Conservation (phyloP, 2,888 invertebrate genomes). For the Polyommatus icarus region DNA sequence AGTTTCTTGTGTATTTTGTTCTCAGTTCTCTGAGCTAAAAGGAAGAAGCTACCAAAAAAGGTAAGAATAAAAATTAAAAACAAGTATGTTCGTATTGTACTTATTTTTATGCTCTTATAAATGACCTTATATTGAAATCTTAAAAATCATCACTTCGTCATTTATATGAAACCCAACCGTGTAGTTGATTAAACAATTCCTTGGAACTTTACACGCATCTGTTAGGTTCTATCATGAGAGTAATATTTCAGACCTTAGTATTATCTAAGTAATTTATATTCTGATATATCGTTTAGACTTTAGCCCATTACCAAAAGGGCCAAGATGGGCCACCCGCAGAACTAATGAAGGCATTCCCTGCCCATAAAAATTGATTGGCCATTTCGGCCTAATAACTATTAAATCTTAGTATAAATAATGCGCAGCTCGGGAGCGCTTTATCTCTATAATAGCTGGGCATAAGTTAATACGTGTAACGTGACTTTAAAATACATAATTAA, state of each 20-base stretch:
- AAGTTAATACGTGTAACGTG: constrained; percentile 1
- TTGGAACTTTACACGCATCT: too few species aligned
- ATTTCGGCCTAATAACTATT: constrained; percentile 40
- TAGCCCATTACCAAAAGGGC: constrained; percentile 7
- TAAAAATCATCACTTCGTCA: too few species aligned
- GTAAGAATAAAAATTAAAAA: too few species aligned
- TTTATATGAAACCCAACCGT: too few species aligned
- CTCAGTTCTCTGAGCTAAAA: neutral
- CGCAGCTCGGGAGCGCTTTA: constrained; percentile 48
- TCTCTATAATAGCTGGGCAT: constrained; percentile 42
- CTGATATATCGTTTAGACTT: neutral
- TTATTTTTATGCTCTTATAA: too few species aligned
- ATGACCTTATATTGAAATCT: too few species aligned
- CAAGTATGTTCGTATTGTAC: too few species aligned
- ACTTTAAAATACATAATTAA: neutral
- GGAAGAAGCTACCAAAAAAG: neutral
- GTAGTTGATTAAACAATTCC: too few species aligned
- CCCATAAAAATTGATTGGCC: constrained; percentile 67
- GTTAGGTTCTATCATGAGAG: neutral
- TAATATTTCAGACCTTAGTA: neutral
- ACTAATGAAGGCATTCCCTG: constrained; percentile 54
- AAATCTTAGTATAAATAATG: constrained; percentile 43
- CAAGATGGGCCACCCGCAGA: constrained; percentile 59
- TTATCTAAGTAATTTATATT: constrained; percentile 14
- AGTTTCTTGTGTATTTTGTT: neutral